Conservation (phyloP, 2,888 invertebrate genomes). For the Dioctria linearis region DNA sequence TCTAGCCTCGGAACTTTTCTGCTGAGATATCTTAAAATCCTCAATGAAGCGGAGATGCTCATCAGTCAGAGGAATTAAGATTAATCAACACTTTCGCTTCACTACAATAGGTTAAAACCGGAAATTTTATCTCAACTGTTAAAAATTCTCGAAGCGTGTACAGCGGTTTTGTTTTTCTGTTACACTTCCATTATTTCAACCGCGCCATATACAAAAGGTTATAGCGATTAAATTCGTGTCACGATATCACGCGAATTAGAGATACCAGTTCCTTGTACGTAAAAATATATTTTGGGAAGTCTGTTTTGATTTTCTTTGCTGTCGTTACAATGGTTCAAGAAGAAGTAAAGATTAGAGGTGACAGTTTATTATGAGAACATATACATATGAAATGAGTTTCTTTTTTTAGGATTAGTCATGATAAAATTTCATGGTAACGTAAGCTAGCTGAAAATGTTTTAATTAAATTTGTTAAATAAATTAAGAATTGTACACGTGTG, state of each 20-base stretch:
- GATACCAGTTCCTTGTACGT: conserved; percentile 41
- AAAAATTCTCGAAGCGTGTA: background rate
- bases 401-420: no score
- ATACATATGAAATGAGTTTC: no score
- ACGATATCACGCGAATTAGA: conserved; percentile 23
- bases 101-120: conserved; percentile 19
- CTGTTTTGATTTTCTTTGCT: conserved; percentile 28
- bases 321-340: no score
- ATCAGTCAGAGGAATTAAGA: conserved; percentile 7
- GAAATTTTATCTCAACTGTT: conserved; percentile 3
- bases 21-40: conserved; percentile 18
- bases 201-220: conserved; percentile 19
- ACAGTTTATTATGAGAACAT: no score
- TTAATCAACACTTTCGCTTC: conserved; percentile 27
- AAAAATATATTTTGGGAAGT: conserved; percentile 4
- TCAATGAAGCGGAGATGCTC: conserved; percentile 8
- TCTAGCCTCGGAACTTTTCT: conserved; percentile 12
- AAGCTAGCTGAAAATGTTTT: no score
- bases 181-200: background rate
- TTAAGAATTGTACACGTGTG: no score
- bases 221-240: conserved; percentile 7
- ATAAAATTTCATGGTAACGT: no score
- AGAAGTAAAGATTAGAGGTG: no score
- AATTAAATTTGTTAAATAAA: no score
- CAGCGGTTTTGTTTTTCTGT: no score